phyloP scores from a whole-genome alignment of 2,888 invertebrate species.

The Ceramica pisi region DNA sequence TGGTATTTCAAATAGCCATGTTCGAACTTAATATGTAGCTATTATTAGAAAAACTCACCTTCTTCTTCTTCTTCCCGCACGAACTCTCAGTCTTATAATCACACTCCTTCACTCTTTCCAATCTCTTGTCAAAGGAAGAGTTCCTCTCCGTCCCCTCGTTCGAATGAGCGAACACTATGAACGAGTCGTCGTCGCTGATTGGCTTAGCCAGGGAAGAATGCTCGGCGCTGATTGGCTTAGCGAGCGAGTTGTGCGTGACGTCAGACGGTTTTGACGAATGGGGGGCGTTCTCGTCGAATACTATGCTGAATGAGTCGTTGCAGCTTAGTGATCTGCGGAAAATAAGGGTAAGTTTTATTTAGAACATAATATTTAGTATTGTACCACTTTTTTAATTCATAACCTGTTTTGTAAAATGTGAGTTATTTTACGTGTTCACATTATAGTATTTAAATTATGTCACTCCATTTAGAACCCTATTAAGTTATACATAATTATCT shows the following conservation, averaged over 20 bases:
- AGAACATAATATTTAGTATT: background rate
- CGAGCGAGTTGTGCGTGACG: constrained; percentile 64
- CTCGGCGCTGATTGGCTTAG: constrained; percentile 74
- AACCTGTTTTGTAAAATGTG: no score
- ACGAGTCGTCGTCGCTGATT: constrained; percentile 80
- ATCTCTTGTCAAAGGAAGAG: constrained; percentile 75
- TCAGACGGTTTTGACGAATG: constrained; percentile 57
- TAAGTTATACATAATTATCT: constrained; percentile 67
- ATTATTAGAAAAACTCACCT: constrained; percentile 70
- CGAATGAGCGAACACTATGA: constrained; percentile 81
- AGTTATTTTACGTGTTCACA: no score
- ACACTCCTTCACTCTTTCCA: constrained; percentile 80
- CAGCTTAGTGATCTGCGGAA: constrained; percentile 83
- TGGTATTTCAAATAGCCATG: no score
- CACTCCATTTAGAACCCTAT: background rate
- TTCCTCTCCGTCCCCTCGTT: constrained; percentile 68
- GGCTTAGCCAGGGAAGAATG: constrained; percentile 66
- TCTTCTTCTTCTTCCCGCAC: constrained; percentile 75
- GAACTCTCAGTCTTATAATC: constrained; percentile 78
- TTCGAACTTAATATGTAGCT: background rate
- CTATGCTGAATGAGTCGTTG: constrained; percentile 87
- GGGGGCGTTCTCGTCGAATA: constrained; percentile 82
- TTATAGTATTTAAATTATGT: no score
- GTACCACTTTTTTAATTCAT: background rate
- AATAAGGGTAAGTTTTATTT: background rate